Conservation (phyloP, 2,113 vertebrate species). For the Limanda limanda region DNA sequence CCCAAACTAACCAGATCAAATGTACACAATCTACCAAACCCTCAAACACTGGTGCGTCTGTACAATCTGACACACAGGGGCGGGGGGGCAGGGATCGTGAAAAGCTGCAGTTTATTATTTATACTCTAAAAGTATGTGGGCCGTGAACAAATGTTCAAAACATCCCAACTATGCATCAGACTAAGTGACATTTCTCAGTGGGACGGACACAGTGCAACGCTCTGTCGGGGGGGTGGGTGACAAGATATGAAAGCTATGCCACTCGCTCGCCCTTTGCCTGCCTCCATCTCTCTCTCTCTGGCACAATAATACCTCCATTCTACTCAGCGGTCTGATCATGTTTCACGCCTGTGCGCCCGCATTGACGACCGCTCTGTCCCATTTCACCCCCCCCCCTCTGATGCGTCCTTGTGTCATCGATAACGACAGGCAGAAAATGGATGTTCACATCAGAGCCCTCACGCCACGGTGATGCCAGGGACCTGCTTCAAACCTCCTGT, state of each 20-base stretch:
- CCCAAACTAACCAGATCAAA: background rate
- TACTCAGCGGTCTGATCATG: slow-evolving; percentile 61
- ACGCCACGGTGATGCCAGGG: slow-evolving; percentile 38
- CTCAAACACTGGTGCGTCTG: background rate
- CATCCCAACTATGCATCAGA: slow-evolving; percentile 52
- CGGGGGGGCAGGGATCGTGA: background rate
- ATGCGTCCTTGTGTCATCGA: slow-evolving; percentile 58
- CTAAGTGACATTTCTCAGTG: slow-evolving; percentile 36
- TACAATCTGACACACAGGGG: background rate
- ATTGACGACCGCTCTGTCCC: slow-evolving; percentile 51
- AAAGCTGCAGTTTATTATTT: too few relatives aligned
- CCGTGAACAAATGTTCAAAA: slow-evolving; percentile 54
- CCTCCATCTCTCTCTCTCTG: slow-evolving; percentile 1
- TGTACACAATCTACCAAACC: background rate
- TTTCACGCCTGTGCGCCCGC: slow-evolving; percentile 71
- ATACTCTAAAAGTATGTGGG: slow-evolving; percentile 6
- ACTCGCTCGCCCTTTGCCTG: slow-evolving; percentile 39
- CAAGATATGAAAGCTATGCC: slow-evolving; percentile 69
- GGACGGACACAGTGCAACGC: slow-evolving; percentile 33
- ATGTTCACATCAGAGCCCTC: slow-evolving; percentile 26
- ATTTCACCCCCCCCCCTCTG: slow-evolving; percentile 50
- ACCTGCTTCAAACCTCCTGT: slow-evolving; percentile 30
- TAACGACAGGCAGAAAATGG: slow-evolving; percentile 65
- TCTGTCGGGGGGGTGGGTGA: slow-evolving; percentile 67
- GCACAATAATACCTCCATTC: slow-evolving; percentile 67